Percentiles rank a stretch among this genome's conserved stretches.
These are phyloP conservation scores for Dipodomys ordii DNA, from an alignment of 2,113 vertebrate species.

Conservation along the genomic window DNA sequence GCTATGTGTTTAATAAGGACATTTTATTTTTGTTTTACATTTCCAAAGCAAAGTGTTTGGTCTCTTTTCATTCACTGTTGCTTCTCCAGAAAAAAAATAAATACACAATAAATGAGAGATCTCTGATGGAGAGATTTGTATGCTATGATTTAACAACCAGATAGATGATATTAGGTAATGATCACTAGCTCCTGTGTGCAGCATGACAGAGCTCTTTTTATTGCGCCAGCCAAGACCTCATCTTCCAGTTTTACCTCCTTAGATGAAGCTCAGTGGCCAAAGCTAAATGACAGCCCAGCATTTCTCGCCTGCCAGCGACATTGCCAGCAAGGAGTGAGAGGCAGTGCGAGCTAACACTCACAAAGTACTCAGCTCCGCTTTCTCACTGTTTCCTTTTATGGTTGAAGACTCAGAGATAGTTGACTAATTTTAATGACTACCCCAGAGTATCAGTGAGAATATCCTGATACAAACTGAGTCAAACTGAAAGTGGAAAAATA, in stretches of 20 bases:
- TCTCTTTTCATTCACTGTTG: background rate
- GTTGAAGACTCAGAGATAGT: constrained; percentile 65
- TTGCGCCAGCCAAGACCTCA: constrained; percentile 23
- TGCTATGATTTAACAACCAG: constrained; percentile 48
- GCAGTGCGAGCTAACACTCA: background rate
- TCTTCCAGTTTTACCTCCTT: constrained; percentile 30
- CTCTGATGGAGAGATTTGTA: background rate
- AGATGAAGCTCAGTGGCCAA: background rate
- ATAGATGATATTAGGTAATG: constrained; percentile 1
- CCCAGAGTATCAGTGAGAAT: constrained; percentile 63
- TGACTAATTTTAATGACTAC: constrained; percentile 66
- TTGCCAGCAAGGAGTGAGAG: constrained; percentile 33
- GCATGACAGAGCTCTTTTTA: background rate
- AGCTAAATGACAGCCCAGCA: constrained; percentile 40
- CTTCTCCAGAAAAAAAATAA: constrained; percentile 6
- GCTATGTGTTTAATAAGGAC: background rate
- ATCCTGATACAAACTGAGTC: constrained; percentile 50
- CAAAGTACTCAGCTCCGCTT: constrained; percentile 46
- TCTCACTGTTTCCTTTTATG: constrained; percentile 66
- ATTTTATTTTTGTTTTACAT: background rate
- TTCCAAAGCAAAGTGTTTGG: background rate
- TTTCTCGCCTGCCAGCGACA: background rate
- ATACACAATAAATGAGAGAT: background rate
- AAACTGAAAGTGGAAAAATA: constrained; percentile 62
- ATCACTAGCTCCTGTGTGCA: background rate